phyloP scores from a whole-genome alignment of 2,797 vertebrate genomes.

The Notolabrus celidotus region DNA sequence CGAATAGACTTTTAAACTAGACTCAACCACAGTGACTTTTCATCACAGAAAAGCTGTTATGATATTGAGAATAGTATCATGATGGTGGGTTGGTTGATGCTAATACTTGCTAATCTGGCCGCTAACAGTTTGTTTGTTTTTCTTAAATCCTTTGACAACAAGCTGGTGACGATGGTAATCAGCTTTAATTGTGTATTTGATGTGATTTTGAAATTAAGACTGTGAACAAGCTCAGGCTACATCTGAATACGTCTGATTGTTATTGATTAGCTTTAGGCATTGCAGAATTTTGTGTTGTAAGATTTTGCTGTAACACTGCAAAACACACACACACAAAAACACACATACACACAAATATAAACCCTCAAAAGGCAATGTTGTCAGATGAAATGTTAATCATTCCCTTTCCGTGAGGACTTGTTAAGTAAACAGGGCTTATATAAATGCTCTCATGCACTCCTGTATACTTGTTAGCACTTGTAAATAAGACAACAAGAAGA shows the following conservation, averaged over 20 bases:
- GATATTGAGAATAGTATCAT: constrained; percentile 51
- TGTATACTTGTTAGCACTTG: constrained; percentile 35
- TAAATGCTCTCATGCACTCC: constrained; percentile 44
- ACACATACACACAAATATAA: background rate
- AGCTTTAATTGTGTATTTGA: constrained; percentile 64
- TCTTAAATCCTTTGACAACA: constrained; percentile 61
- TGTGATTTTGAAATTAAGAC: constrained; percentile 62
- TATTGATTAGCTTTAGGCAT: constrained; percentile 63
- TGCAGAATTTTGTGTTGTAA: constrained; percentile 34
- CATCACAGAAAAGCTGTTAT: constrained; percentile 46
- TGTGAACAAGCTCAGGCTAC: constrained; percentile 15
- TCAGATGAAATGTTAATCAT: constrained; percentile 61
- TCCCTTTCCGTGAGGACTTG: constrained; percentile 20
- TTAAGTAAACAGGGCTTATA: constrained; percentile 49
- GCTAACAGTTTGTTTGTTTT: constrained; percentile 59
- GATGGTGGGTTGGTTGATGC: constrained; percentile 57
- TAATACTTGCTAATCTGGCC: constrained; percentile 61
- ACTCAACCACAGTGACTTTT: constrained; percentile 29
- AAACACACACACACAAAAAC: too few relatives aligned
- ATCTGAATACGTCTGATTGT: constrained; percentile 57
- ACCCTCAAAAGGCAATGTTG: constrained; percentile 50
- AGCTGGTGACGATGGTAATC: constrained; percentile 60
- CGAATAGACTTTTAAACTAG: constrained; percentile 23
- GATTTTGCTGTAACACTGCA: constrained; percentile 7
- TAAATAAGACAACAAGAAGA: constrained; percentile 46